Conservation (phyloP, 2,113 vertebrate species). For the Ctenodactylus gundi region DNA sequence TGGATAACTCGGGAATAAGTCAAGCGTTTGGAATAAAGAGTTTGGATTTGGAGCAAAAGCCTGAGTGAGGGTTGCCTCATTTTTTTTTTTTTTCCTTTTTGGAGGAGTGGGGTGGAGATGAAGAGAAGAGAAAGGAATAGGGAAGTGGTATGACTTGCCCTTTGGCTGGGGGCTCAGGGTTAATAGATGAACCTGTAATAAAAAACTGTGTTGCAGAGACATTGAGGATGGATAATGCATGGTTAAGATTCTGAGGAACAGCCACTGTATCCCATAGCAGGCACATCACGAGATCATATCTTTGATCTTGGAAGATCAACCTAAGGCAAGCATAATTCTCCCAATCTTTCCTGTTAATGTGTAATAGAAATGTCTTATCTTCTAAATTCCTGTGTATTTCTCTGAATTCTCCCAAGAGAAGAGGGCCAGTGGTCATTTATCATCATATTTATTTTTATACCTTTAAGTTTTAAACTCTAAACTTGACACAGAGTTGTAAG, state of each 20-base stretch:
- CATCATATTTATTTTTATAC: not conserved
- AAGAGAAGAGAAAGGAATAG: not conserved
- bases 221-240: not conserved
- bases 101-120: too few species aligned
- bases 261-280: not conserved
- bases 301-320: not conserved
- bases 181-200: not conserved
- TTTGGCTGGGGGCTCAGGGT: not conserved
- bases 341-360: not conserved
- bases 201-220: not conserved
- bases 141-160: not conserved
- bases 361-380: not conserved
- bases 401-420: not conserved
- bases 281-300: not conserved
- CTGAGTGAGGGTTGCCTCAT: not conserved
- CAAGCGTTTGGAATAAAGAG: not conserved
- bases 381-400: not conserved
- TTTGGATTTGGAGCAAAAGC: not conserved
- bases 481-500: not conserved
- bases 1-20: not conserved
- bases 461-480: not conserved
- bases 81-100: not conserved
- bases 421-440: not conserved
- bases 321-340: not conserved
- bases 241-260: not conserved